Conservation (phyloP, 2,113 vertebrate genomes). For the Etia nguti region DNA sequence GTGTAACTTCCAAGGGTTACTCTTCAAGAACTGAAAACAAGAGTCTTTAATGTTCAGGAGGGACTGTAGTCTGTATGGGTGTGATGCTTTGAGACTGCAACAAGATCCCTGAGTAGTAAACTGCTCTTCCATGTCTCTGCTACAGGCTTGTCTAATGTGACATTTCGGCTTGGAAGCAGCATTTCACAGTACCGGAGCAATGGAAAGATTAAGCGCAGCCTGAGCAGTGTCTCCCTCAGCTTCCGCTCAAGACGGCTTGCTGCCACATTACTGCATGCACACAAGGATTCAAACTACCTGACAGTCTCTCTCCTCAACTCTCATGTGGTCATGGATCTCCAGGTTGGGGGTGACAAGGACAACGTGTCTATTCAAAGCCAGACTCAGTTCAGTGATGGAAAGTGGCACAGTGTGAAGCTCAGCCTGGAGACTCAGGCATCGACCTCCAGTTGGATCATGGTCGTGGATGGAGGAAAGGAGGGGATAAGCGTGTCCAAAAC, state of each 20-base stretch:
- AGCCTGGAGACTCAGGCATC: conserved; percentile 65
- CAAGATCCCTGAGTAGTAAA: background rate
- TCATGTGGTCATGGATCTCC: conserved; percentile 74
- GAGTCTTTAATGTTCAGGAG: background rate
- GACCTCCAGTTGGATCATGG: conserved; percentile 78
- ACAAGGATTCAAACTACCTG: conserved; percentile 71
- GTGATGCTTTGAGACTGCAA: background rate
- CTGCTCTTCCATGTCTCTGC: background rate
- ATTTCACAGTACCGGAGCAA: conserved; percentile 77
- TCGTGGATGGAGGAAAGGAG: conserved; percentile 63
- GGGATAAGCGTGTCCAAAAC: conserved; percentile 53
- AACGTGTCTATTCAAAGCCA: conserved; percentile 60
- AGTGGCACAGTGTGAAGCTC: conserved; percentile 78
- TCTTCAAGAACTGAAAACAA: background rate
- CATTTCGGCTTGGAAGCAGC: conserved; percentile 69
- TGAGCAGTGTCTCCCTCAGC: conserved; percentile 75
- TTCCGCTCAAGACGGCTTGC: conserved; percentile 77
- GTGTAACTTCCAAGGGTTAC: background rate
- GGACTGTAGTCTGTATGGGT: background rate
- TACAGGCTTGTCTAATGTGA: conserved; percentile 80
- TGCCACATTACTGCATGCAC: conserved; percentile 71
- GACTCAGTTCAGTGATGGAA: conserved; percentile 70
- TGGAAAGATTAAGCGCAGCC: conserved; percentile 73
- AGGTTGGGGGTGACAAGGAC: conserved; percentile 51
- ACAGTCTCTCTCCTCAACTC: conserved; percentile 74